phyloP scores from a whole-genome alignment of 1,140 invertebrate genomes.

The Scaptodrosophila lebanonensis region DNA sequence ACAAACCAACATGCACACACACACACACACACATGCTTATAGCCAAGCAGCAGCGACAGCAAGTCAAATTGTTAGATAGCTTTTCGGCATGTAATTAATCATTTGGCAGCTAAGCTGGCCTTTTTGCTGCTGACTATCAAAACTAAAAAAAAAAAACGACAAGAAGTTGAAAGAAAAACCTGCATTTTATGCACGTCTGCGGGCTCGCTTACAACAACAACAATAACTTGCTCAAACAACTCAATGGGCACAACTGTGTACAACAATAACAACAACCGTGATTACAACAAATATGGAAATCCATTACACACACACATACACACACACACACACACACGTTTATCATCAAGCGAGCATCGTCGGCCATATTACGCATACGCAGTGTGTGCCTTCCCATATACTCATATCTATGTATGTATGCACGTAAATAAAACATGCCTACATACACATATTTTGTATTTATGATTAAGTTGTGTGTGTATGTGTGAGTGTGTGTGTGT shows the following conservation, averaged over 20 bases:
- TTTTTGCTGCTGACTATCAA: too few relatives aligned
- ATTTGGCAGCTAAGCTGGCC: slow-evolving; percentile 39
- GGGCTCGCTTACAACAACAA: slow-evolving; percentile 23
- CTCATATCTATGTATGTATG: too few relatives aligned
- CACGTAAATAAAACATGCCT: slow-evolving; percentile 15
- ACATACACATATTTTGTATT: slow-evolving; percentile 39
- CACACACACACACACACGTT: slow-evolving; percentile 30
- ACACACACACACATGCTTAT: slow-evolving; percentile 9
- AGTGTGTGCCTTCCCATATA: slow-evolving; percentile 24
- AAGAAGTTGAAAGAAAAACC: slow-evolving; percentile 18
- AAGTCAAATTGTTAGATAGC: slow-evolving; percentile 73
- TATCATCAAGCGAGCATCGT: slow-evolving; percentile 48
- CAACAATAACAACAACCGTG: slow-evolving; percentile 22
- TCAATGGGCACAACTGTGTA: too few relatives aligned
- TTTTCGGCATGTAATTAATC: slow-evolving; percentile 74
- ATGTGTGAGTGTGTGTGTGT: slow-evolving; percentile 7
- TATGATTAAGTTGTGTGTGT: slow-evolving; percentile 31
- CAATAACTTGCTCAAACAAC: too few relatives aligned
- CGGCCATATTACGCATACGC: slow-evolving; percentile 62
- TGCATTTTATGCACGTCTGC: too few relatives aligned
- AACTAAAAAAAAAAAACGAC: too few relatives aligned
- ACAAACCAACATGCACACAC: slow-evolving; percentile 46
- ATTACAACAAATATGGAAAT: slow-evolving; percentile 33
- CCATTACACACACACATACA: slow-evolving; percentile 68
- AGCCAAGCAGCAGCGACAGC: slow-evolving; percentile 22